Evolutionary conservation across 2,113 vertebrate genomes (phyloP).

Genomic region (Hiodon alosoides): DNA sequence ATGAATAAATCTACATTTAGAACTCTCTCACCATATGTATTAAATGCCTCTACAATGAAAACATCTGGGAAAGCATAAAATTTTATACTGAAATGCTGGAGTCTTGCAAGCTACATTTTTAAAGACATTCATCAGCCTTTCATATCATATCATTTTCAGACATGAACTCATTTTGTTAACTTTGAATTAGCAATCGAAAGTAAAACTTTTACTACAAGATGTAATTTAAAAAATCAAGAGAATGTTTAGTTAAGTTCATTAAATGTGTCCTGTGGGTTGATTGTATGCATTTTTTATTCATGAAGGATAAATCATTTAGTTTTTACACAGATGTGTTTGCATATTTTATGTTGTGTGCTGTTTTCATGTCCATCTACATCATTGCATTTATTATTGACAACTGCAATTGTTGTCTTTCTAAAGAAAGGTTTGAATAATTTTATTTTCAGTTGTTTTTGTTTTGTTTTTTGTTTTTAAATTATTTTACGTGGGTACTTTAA

Average conservation of each 20-base stretch:
- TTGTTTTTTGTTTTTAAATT: not conserved
- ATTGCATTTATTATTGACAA: not conserved
- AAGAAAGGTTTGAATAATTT: not conserved
- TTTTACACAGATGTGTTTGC: constrained; percentile 7
- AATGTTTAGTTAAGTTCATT: not conserved
- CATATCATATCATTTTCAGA: not conserved
- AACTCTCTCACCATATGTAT: no score
- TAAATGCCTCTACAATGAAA: no score
- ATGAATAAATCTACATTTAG: no score
- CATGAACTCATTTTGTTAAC: not conserved
- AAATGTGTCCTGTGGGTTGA: not conserved
- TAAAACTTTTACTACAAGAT: not conserved
- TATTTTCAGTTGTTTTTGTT: not conserved
- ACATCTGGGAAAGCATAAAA: no score
- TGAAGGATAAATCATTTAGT: constrained; percentile 9
- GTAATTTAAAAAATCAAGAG: constrained; percentile 1
- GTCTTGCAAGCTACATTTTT: not conserved
- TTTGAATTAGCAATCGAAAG: not conserved
- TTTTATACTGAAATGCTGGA: no score
- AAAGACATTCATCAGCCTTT: not conserved
- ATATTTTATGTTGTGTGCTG: constrained; percentile 7
- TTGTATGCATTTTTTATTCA: constrained; percentile 10
- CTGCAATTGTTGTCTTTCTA: not conserved
- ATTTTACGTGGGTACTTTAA: not conserved
- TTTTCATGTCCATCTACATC: not conserved